Conservation (phyloP, 2,113 vertebrate genomes). For the Marcusenius ussheri region DNA sequence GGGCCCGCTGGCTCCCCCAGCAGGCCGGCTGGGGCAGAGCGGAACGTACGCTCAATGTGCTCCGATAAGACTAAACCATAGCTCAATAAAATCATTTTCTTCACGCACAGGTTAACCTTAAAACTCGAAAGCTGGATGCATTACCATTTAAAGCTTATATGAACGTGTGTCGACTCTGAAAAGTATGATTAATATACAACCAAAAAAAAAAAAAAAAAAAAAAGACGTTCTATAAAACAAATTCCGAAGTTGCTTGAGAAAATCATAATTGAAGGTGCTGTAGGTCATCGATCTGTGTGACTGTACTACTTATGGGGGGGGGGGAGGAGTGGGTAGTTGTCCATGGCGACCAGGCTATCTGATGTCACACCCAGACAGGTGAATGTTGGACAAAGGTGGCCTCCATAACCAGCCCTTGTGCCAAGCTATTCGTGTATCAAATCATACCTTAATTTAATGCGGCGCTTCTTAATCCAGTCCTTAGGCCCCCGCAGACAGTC, state of each 20-base stretch:
- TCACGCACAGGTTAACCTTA: neutral
- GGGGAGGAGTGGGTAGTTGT: neutral
- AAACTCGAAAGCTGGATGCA: neutral
- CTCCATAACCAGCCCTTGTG: neutral
- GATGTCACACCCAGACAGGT: neutral
- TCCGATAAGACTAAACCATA: neutral
- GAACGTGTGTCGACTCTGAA: neutral
- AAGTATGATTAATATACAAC: neutral
- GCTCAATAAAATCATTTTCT: neutral
- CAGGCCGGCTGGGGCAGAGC: neutral
- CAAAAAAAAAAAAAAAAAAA: neutral
- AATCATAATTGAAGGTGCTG: neutral
- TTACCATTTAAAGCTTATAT: neutral
- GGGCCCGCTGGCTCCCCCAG: slow-evolving; percentile 17
- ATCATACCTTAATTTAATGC: neutral
- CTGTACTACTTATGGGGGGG: neutral
- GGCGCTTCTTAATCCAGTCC: neutral
- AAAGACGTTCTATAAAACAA: neutral
- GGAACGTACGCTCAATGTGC: neutral
- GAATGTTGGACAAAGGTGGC: neutral
- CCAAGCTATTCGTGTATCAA: neutral
- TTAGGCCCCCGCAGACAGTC: neutral
- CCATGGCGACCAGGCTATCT: neutral
- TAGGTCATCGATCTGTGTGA: neutral
- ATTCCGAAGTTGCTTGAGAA: neutral